These are phyloP conservation scores for Falco peregrinus DNA, from an alignment of 2,797 vertebrate genomes.

Conservation along the genomic window DNA sequence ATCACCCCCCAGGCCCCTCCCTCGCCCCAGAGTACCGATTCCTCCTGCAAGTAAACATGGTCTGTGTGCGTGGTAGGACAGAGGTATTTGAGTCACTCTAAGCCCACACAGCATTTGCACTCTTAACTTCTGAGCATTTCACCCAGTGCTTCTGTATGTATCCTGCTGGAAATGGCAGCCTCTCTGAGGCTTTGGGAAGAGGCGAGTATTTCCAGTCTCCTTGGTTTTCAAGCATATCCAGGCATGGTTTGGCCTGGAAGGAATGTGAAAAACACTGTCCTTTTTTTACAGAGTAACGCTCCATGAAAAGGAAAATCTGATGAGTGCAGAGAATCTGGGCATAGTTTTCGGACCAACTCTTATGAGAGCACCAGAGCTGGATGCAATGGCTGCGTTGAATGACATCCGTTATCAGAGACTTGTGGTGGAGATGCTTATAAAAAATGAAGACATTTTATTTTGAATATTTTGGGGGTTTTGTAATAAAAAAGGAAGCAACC, in stretches of 20 bases:
- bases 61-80: not conserved
- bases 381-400: slow-evolving; percentile 93
- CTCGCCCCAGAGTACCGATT: rapidly evolving
- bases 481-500: slow-evolving; percentile 67
- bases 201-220: not conserved
- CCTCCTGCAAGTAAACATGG: not conserved
- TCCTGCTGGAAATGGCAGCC: not conserved
- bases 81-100: not conserved
- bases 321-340: slow-evolving; percentile 97
- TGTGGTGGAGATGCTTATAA: slow-evolving; percentile 98
- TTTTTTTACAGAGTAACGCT: slow-evolving; percentile 87
- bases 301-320: slow-evolving; percentile 95
- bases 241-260: not conserved
- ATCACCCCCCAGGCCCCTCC: not conserved
- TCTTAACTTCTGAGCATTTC: not conserved
- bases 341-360: slow-evolving; percentile 97
- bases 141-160: rapidly evolving
- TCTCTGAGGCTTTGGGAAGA: not conserved
- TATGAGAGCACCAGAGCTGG: slow-evolving; percentile 92
- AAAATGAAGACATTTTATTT: slow-evolving; percentile 96
- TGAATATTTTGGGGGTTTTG: slow-evolving; percentile 76
- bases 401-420: slow-evolving; percentile 98
- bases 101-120: not conserved
- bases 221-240: not conserved
- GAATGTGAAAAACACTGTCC: not conserved